Evolutionary conservation across 2,797 vertebrate species (phyloP).

Genomic region (Lophius americanus): DNA sequence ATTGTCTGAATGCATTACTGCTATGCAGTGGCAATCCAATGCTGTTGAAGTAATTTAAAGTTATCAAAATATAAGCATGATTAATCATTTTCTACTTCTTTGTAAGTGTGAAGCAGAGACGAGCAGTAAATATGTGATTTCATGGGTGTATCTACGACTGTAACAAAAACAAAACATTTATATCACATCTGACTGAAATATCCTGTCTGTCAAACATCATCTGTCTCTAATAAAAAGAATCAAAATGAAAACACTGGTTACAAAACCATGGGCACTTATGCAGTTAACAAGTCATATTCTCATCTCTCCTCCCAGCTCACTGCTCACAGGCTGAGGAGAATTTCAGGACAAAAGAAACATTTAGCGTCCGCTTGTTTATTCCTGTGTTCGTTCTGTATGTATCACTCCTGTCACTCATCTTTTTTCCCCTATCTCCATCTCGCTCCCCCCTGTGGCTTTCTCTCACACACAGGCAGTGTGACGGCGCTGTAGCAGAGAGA

Average conservation of each 20-base stretch:
- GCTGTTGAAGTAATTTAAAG: neutral
- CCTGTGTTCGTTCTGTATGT: constrained; percentile 80
- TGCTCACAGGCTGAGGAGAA: constrained; percentile 43
- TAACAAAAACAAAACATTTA: neutral
- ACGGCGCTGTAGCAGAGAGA: constrained; percentile 79
- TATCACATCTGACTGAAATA: constrained; percentile 39
- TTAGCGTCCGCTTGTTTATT: constrained; percentile 84
- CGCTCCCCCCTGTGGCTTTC: constrained; percentile 87
- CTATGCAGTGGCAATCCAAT: neutral
- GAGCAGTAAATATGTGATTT: constrained; percentile 19
- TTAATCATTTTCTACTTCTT: neutral
- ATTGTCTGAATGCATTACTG: neutral
- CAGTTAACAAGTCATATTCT: constrained; percentile 56
- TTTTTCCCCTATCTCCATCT: constrained; percentile 63
- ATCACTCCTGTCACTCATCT: constrained; percentile 84
- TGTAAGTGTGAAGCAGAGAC: neutral
- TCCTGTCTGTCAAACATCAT: constrained; percentile 33
- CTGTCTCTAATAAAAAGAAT: constrained; percentile 50
- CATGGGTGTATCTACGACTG: too few species aligned
- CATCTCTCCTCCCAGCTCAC: constrained; percentile 19
- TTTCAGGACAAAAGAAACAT: constrained; percentile 78
- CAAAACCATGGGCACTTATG: constrained; percentile 41
- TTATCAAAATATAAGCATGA: neutral
- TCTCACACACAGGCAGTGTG: constrained; percentile 83
- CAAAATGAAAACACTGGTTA: constrained; percentile 43